Percentiles rank a stretch among this genome's conserved stretches.
Conservation (phyloP, 2,797 vertebrate species). For the Rhabdophis nuchalis region DNA sequence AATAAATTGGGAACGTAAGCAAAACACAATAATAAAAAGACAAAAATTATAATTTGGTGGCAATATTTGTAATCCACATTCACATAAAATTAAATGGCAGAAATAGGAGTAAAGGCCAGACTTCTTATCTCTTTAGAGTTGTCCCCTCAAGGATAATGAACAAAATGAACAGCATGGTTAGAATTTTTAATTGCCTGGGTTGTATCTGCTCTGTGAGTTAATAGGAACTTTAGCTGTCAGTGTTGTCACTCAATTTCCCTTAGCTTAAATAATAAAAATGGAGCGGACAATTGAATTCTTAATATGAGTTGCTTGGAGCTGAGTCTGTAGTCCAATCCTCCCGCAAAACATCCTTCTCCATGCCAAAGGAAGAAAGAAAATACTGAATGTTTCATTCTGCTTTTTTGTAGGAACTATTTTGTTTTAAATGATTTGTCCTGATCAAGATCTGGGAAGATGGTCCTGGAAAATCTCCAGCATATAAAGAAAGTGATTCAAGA, state of each 20-base stretch:
- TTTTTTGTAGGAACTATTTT: not conserved
- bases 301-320: slow-evolving; percentile 37
- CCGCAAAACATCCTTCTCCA: slow-evolving; percentile 29
- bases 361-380: slow-evolving; percentile 29
- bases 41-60: not conserved
- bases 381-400: not conserved
- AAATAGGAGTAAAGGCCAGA: not conserved
- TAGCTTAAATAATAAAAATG: slow-evolving; percentile 26
- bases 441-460: not conserved
- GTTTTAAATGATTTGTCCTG: not conserved
- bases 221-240: not conserved
- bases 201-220: not conserved
- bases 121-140: not conserved
- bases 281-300: slow-evolving; percentile 42
- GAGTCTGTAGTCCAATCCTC: not conserved
- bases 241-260: not conserved
- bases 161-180: not conserved
- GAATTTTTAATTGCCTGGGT: not conserved
- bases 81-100: not conserved
- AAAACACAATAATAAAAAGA: not conserved
- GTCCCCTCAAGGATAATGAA: not conserved
- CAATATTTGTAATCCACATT: not conserved
- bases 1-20: not conserved
- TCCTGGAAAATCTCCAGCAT: accelerated
- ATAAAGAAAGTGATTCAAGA: not conserved